Evolutionary conservation across 2,113 vertebrate species (phyloP), one percentile per base, ranked within the genome.

Genomic region (Alligator mississippiensis): DNA sequence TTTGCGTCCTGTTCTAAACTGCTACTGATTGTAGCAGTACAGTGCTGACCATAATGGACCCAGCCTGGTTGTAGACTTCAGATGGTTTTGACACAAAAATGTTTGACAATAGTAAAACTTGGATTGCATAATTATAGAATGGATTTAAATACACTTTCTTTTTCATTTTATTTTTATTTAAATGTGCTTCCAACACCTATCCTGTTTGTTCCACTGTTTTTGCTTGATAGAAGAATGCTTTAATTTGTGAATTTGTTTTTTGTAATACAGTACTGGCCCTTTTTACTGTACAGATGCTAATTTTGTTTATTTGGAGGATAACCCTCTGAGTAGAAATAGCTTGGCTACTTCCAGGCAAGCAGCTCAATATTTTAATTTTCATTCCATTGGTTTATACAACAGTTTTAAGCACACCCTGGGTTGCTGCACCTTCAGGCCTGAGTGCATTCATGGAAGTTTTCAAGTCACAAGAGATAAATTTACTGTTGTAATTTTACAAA

Each of bases 161-260:
- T 15, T 9, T 90, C 24, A 4, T 84, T 93, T 54, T 92, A 30
- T 85, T 15, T 9, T 89, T 27, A 5, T 84, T 93, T 54, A 90
- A 30, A 87, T 30, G 0, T 55, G 12, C 61, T 86, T 95, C 28
- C 22, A 82, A 13, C 84, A 70, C 59, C 27, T 72, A 13, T 84
- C 85, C 24, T 89, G 47, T 90, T 70, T 47, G 63, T 93, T 79
- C 77, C 60, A n/a, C 11, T 79, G 80, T 30, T 72, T 22, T 11
- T 72, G 30, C 38, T 82, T 90, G 70, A 47, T 22, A 57, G 84
- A 83, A 95, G 77, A 93, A 89, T 64, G 92, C 87, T 93, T 95
- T 93, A 66, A 38, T 77, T 64, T 59, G 76, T 62, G 87, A 64
- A 84, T 87, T 89, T 88, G 77, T 84, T 93, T 47, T 8, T 47